A percentile compares a stretch with the other conserved stretches of the same genome.
Evolutionary conservation across 2,888 invertebrate genomes (phyloP).

Genomic region (Temnothorax ravouxi): DNA sequence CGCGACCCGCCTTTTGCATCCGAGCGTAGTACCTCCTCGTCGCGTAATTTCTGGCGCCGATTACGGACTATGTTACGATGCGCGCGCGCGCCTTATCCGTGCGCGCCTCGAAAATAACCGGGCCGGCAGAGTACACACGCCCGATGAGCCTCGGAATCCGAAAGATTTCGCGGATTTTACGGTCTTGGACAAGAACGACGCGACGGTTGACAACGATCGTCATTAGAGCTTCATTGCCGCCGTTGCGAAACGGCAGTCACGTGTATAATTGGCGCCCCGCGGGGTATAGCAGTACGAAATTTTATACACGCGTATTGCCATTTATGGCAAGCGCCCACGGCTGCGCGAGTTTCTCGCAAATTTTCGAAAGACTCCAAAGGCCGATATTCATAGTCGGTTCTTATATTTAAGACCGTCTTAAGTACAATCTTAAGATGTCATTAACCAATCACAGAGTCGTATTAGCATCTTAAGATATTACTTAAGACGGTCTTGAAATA

Average conservation of each 20-base stretch:
- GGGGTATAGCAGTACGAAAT: constrained; percentile 68
- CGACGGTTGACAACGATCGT: constrained; percentile 78
- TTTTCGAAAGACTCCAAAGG: constrained; percentile 13
- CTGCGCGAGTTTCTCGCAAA: constrained; percentile 41
- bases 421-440: too few relatives aligned
- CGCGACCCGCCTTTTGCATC: constrained; percentile 8
- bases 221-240: constrained; percentile 84
- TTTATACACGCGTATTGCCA: constrained; percentile 66
- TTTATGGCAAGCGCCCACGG: constrained; percentile 57
- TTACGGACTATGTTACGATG: constrained; percentile 22
- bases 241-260: constrained; percentile 75
- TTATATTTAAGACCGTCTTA: too few relatives aligned
- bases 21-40: not conserved
- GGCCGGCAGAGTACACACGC: constrained; percentile 15
- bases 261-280: constrained; percentile 83
- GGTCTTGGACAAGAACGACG: constrained; percentile 53
- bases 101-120: constrained; percentile 39
- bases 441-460: too few relatives aligned
- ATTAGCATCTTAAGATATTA: too few relatives aligned
- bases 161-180: constrained; percentile 63
- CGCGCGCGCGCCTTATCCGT: constrained; percentile 13
- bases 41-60: constrained; percentile 49
- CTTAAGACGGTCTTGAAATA: too few relatives aligned
- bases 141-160: constrained; percentile 39
- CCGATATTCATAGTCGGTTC: too few relatives aligned